These are phyloP conservation scores for Ophion costatus DNA, from an alignment of 2,888 invertebrate species.

Conservation along the genomic window DNA sequence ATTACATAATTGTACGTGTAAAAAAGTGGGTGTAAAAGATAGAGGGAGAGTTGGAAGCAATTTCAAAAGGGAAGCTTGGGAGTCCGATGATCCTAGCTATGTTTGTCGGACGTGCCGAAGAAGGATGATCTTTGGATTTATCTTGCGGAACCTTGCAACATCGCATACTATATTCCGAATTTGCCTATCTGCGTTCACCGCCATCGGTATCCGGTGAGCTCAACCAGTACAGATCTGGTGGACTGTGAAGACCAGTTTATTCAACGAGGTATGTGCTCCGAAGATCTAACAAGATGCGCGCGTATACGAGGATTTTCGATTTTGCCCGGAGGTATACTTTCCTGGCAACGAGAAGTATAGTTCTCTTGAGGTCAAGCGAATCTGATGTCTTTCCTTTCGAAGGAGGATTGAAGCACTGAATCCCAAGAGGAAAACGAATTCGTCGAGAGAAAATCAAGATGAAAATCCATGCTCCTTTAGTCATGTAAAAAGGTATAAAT, in stretches of 20 bases:
- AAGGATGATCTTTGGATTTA: conserved; percentile 52
- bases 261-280: background rate
- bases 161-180: conserved; percentile 44
- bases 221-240: conserved; percentile 3
- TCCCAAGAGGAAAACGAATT: background rate
- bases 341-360: background rate
- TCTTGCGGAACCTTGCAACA: conserved; percentile 47
- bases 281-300: conserved; percentile 7
- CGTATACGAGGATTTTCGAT: conserved; percentile 13
- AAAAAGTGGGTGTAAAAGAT: background rate
- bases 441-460: background rate
- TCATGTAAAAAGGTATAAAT: no score
- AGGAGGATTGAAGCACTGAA: background rate
- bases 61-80: conserved; percentile 39
- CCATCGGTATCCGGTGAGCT: conserved; percentile 18
- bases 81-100: conserved; percentile 55
- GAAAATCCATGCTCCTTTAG: no score
- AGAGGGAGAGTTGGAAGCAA: conserved; percentile 38
- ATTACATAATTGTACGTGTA: background rate
- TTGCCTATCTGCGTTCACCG: conserved; percentile 32
- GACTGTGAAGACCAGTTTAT: conserved; percentile 8
- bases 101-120: conserved; percentile 63
- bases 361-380: background rate
- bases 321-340: background rate
- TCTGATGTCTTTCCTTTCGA: background rate